Conservation (phyloP, 2,113 vertebrate genomes). For the Rousettus leschenaultii region DNA sequence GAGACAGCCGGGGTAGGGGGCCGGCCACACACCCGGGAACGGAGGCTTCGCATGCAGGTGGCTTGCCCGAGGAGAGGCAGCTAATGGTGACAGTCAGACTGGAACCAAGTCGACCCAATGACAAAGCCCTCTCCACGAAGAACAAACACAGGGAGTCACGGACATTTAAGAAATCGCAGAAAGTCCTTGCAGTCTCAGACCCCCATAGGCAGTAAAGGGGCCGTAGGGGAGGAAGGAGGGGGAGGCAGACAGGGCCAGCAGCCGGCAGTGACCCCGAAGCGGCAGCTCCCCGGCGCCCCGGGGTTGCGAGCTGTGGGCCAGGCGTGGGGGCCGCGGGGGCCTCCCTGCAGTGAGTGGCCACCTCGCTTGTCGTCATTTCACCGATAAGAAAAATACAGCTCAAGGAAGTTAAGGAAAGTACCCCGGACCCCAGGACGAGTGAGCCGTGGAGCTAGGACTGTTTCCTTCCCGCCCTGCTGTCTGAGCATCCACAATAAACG, state of each 20-base stretch:
- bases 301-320: not conserved
- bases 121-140: not conserved
- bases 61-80: not conserved
- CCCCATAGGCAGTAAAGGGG: accelerated
- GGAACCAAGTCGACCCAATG: not conserved
- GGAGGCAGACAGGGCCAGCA: not conserved
- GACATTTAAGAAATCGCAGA: not conserved
- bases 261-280: not conserved
- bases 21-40: not conserved
- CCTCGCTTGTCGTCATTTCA: accelerated
- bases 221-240: not conserved
- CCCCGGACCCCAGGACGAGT: accelerated
- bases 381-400: accelerated
- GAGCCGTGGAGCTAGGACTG: accelerated
- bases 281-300: accelerated
- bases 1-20: not conserved
- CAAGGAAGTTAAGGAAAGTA: not conserved
- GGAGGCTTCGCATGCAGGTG: not conserved
- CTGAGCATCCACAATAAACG: not conserved
- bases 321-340: accelerated
- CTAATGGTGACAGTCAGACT: accelerated
- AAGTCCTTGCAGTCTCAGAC: accelerated
- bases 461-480: accelerated
- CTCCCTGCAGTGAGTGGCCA: accelerated
- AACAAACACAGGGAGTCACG: not conserved